Percentiles rank a stretch among this genome's conserved stretches.
These are phyloP conservation scores for Torymus aiolomorphi DNA, from an alignment of 2,888 invertebrate species.

Conservation along the genomic window DNA sequence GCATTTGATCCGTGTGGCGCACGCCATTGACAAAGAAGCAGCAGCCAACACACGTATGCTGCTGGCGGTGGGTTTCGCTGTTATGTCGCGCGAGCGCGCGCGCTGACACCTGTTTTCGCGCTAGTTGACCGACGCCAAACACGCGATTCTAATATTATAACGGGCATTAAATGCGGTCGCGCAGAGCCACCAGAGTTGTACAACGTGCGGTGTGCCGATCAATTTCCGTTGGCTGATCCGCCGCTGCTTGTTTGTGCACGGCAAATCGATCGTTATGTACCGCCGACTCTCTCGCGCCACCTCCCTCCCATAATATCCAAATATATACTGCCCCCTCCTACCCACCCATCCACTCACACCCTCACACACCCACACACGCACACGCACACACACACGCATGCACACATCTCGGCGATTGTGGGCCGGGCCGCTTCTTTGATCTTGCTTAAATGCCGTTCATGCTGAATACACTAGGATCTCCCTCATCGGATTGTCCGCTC, in stretches of 20 bases:
- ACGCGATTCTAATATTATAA: constrained; percentile 48
- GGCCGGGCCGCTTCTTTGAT: constrained; percentile 42
- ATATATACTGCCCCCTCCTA: constrained; percentile 13
- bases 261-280: constrained; percentile 30
- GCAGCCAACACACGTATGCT: too few species aligned
- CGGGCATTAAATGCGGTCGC: constrained; percentile 35
- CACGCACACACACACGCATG: too few species aligned
- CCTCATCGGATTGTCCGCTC: neutral
- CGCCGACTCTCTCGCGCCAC: neutral
- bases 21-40: neutral
- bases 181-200: neutral
- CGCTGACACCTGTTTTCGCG: constrained; percentile 38
- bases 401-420: constrained; percentile 15
- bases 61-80: too few species aligned
- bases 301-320: constrained; percentile 19
- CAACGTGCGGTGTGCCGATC: constrained; percentile 6
- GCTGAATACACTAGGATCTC: constrained; percentile 27
- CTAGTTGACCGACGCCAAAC: constrained; percentile 28
- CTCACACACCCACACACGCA: too few species aligned
- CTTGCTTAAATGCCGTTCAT: constrained; percentile 47
- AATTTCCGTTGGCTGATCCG: constrained; percentile 14
- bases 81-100: neutral
- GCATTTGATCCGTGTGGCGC: neutral
- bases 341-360: too few species aligned
- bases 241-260: constrained; percentile 15